Evolutionary conservation across 2,113 vertebrate species (phyloP).

Genomic region (Neotoma lepida): DNA sequence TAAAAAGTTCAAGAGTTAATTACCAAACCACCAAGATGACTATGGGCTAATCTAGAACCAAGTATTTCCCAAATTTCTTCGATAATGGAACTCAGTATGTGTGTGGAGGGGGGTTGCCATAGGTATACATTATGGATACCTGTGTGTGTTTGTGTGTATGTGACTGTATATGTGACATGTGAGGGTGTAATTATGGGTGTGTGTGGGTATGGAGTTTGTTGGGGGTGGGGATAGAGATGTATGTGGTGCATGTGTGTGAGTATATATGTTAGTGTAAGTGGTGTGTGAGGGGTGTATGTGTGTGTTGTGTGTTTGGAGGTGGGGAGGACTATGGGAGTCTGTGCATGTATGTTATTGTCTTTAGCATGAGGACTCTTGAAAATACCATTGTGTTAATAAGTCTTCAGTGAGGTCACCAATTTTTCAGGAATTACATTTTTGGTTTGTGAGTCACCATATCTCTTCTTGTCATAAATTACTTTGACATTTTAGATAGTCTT

Average conservation of each 20-base stretch:
- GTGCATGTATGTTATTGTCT: neutral
- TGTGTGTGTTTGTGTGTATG: neutral
- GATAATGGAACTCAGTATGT: neutral
- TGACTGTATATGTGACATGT: neutral
- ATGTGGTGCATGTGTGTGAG: neutral
- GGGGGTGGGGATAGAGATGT: neutral
- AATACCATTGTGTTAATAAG: neutral
- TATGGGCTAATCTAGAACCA: neutral
- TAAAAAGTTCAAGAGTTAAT: neutral
- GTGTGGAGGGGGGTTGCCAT: neutral
- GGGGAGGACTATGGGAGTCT: neutral
- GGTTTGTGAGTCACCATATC: neutral
- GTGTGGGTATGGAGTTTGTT: neutral
- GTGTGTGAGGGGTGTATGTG: neutral
- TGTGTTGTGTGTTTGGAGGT: neutral
- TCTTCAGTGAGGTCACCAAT: neutral
- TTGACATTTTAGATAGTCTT: slow-evolving; percentile 24
- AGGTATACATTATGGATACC: neutral
- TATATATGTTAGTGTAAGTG: neutral
- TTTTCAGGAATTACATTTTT: slow-evolving; percentile 15
- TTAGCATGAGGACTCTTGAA: neutral
- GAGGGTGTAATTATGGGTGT: neutral
- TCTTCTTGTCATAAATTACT: slow-evolving; percentile 17
- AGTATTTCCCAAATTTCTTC: neutral
- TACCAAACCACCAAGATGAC: neutral